A percentile compares a stretch with the other conserved stretches of the same genome.
phyloP scores from a whole-genome alignment of 2,888 invertebrate species.

The Tryphoninae sp. region DNA sequence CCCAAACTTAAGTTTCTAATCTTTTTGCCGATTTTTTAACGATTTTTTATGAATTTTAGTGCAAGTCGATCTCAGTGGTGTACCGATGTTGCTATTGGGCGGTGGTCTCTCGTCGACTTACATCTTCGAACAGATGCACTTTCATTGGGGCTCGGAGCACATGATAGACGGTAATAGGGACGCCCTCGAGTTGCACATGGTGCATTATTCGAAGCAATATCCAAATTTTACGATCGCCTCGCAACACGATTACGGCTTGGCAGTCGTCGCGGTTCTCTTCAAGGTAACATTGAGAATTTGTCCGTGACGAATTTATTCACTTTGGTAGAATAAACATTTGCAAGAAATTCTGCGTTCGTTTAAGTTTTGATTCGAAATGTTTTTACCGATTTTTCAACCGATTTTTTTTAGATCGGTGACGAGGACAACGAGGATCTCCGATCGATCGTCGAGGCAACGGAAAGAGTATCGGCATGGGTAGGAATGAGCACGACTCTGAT shows the following conservation, averaged over 20 bases:
- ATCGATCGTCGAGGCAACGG: constrained; percentile 70
- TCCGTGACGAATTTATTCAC: no score
- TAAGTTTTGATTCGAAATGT: constrained; percentile 4
- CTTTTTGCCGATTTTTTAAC: constrained; percentile 1
- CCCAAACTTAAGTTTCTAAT: not conserved
- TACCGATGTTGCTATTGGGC: constrained; percentile 80
- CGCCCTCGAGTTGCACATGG: constrained; percentile 86
- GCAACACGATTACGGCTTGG: constrained; percentile 83
- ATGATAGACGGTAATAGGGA: constrained; percentile 85
- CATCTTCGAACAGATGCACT: constrained; percentile 88
- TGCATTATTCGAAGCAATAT: constrained; percentile 84
- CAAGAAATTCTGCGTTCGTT: no score
- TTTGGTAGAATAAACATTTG: no score
- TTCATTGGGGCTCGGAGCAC: constrained; percentile 94
- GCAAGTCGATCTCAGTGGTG: constrained; percentile 67
- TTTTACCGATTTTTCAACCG: constrained; percentile 12
- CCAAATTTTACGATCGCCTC: constrained; percentile 82
- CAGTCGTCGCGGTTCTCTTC: constrained; percentile 86
- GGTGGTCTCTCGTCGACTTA: constrained; percentile 85
- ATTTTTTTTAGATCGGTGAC: constrained; percentile 68
- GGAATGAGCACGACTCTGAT: constrained; percentile 62
- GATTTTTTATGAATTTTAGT: constrained; percentile 64
- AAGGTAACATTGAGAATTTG: constrained; percentile 80
- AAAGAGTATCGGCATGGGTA: constrained; percentile 68
- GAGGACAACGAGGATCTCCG: constrained; percentile 71